phyloP scores from a whole-genome alignment of 2,797 vertebrate species.

The Sebastes taczanowskii region DNA sequence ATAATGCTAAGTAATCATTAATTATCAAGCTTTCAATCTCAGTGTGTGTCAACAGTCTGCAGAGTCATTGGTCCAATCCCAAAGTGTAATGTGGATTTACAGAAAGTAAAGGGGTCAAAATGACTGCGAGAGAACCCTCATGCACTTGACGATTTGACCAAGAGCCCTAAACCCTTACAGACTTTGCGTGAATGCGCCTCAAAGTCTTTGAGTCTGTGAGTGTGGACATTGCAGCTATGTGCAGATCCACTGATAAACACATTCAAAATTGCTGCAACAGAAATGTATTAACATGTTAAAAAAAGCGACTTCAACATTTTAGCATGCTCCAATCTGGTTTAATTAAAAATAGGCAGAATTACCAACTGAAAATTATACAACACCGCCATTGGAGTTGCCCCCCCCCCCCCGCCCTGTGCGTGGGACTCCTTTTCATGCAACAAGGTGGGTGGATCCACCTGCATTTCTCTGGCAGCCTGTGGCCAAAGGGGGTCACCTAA shows the following conservation, averaged over 20 bases:
- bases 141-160: too few relatives aligned
- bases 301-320: not conserved
- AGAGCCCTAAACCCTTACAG: too few relatives aligned
- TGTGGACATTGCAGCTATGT: not conserved
- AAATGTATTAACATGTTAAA: not conserved
- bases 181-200: fast-evolving
- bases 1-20: too few relatives aligned
- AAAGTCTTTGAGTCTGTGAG: too few relatives aligned
- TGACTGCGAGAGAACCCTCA: too few relatives aligned
- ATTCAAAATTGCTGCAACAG: not conserved
- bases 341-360: not conserved
- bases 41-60: too few relatives aligned
- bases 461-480: not conserved
- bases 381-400: not conserved
- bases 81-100: too few relatives aligned
- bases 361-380: not conserved
- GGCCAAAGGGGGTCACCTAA: slow-evolving; percentile 2
- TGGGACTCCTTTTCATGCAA: slow-evolving; percentile 10
- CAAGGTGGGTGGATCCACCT: not conserved
- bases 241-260: not conserved
- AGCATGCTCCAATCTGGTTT: not conserved
- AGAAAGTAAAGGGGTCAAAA: too few relatives aligned
- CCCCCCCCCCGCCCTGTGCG: not conserved
- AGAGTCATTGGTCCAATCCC: too few relatives aligned
- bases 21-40: too few relatives aligned